Conservation (phyloP, 2,113 vertebrate species). For the Harpagus bidentatus region DNA sequence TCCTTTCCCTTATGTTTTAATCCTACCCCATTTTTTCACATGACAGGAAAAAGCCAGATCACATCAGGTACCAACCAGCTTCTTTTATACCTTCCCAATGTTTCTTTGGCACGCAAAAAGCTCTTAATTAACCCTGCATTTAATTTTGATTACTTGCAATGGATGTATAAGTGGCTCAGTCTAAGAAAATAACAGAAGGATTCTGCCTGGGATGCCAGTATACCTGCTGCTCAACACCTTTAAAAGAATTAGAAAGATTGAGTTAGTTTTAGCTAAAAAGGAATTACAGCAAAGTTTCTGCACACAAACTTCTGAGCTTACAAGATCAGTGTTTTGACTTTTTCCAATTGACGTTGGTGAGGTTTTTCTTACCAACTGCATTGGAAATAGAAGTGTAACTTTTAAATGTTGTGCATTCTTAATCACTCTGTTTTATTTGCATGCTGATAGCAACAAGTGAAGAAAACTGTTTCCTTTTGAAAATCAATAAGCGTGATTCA, state of each 20-base stretch:
- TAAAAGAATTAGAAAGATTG: not conserved
- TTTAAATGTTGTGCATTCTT: conserved; percentile 44
- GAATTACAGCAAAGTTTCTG: not conserved
- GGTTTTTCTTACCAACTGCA: not conserved
- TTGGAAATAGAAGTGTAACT: not conserved
- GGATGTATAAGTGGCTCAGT: conserved; percentile 68
- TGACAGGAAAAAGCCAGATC: conserved; percentile 86
- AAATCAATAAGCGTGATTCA: not conserved
- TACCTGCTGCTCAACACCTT: not conserved
- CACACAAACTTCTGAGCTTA: not conserved
- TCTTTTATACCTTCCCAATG: conserved; percentile 68
- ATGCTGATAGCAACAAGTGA: not conserved
- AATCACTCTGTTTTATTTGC: not conserved
- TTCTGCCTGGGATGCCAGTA: conserved; percentile 38
- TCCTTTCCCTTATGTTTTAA: conserved; percentile 80
- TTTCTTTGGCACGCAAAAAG: conserved; percentile 74
- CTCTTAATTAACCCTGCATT: conserved; percentile 74
- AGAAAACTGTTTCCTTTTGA: not conserved
- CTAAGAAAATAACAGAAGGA: conserved; percentile 62
- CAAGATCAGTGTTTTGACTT: not conserved
- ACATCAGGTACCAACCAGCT: conserved; percentile 83
- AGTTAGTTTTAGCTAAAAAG: not conserved
- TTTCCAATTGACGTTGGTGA: not conserved
- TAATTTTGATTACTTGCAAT: conserved; percentile 77
- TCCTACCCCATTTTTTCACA: conserved; percentile 83